phyloP scores from a whole-genome alignment of 1,140 invertebrate species.

The Cotesia vestalis region DNA sequence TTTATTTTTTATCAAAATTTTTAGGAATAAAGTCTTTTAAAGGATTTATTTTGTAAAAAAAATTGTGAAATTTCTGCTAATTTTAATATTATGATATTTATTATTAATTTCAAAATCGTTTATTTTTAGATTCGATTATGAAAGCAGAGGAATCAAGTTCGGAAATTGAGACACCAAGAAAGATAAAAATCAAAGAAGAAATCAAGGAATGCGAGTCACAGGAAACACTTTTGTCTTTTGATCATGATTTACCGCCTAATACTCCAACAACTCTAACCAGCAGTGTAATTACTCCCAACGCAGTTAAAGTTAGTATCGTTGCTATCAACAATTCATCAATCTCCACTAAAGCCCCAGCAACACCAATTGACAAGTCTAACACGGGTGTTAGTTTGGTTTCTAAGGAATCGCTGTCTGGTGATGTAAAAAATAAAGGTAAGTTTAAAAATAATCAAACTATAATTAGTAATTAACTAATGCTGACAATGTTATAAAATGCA shows the following conservation, averaged over 20 bases:
- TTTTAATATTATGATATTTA: no score
- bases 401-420: conserved; percentile 35
- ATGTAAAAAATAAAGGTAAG: conserved; percentile 49
- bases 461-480: background rate
- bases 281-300: conserved; percentile 30
- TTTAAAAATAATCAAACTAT: background rate
- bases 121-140: conserved; percentile 44
- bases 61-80: no score
- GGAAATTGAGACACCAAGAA: conserved; percentile 50
- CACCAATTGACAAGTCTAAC: conserved; percentile 41
- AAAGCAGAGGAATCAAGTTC: conserved; percentile 59
- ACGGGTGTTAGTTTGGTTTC: conserved; percentile 54
- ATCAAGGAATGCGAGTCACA: conserved; percentile 43
- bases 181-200: conserved; percentile 63
- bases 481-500: background rate
- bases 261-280: conserved; percentile 25
- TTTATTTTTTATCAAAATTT: no score
- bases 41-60: no score
- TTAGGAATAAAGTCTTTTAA: no score
- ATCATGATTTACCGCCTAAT: conserved; percentile 27
- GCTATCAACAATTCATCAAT: conserved; percentile 40
- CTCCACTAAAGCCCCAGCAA: conserved; percentile 27
- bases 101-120: no score
- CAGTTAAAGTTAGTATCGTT: conserved; percentile 44
- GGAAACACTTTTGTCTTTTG: conserved; percentile 41